These are phyloP conservation scores for Burhinus bistriatus DNA, from an alignment of 2,113 vertebrate species.

Conservation along the genomic window DNA sequence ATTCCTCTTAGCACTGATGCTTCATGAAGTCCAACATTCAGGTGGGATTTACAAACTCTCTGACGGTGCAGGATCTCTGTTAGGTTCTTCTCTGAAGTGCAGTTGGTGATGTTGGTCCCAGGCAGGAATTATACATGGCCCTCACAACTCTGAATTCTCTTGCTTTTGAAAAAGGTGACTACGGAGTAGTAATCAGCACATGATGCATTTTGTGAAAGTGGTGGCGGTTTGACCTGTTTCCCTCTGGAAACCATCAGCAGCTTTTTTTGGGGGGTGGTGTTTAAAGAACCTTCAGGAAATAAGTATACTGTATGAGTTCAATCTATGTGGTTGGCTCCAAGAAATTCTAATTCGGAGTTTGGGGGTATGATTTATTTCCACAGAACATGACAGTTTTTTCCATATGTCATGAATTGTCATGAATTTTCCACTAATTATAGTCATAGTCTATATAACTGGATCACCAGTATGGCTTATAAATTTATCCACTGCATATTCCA, in stretches of 20 bases:
- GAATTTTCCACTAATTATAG: not conserved
- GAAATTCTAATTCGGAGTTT: not conserved
- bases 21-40: not conserved
- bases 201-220: not conserved
- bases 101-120: not conserved
- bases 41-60: not conserved
- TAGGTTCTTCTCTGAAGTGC: not conserved
- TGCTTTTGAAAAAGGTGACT: not conserved
- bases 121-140: not conserved
- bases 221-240: not conserved
- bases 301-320: not conserved
- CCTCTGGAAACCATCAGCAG: not conserved
- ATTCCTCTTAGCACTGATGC: not conserved
- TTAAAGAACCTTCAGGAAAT: not conserved
- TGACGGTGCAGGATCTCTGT: not conserved
- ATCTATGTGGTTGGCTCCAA: not conserved
- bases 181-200: not conserved
- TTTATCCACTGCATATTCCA: not conserved
- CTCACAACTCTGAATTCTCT: not conserved
- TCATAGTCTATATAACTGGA: not conserved
- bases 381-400: not conserved
- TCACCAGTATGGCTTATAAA: not conserved
- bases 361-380: not conserved
- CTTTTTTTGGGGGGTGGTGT: fast-evolving
- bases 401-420: not conserved